These are phyloP conservation scores for Ahaetulla prasina DNA, from an alignment of 2,113 vertebrate species.

Conservation along the genomic window DNA sequence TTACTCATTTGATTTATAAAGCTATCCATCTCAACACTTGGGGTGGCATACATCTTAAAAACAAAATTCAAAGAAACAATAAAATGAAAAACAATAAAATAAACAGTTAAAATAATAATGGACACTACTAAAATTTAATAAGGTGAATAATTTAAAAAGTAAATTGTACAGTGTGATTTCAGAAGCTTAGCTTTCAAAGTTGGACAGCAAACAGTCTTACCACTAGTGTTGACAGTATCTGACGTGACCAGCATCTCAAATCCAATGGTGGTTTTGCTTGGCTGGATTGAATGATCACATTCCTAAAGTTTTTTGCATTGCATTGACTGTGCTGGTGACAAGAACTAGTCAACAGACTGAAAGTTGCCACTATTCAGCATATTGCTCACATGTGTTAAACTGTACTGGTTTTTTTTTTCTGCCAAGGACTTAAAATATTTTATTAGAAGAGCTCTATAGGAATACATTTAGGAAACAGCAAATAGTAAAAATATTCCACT, in stretches of 20 bases:
- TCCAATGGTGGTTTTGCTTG: slow-evolving; percentile 73
- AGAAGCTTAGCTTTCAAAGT: slow-evolving; percentile 58
- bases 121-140: not conserved
- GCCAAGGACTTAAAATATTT: slow-evolving; percentile 55
- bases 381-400: slow-evolving; percentile 53
- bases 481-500: slow-evolving; percentile 29
- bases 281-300: slow-evolving; percentile 71
- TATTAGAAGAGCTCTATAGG: slow-evolving; percentile 57
- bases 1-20: not conserved
- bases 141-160: slow-evolving; percentile 60
- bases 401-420: slow-evolving; percentile 42
- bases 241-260: slow-evolving; percentile 68
- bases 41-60: no score
- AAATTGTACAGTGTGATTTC: slow-evolving; percentile 56
- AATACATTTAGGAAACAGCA: slow-evolving; percentile 50
- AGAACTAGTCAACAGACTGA: slow-evolving; percentile 75
- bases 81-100: no score
- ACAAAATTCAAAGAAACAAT: no score
- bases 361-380: slow-evolving; percentile 53
- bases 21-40: not conserved
- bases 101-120: not conserved
- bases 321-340: slow-evolving; percentile 78
- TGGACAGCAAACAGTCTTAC: slow-evolving; percentile 76
- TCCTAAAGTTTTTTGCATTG: slow-evolving; percentile 72
- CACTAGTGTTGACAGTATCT: slow-evolving; percentile 69